A percentile compares a stretch with the other conserved stretches of the same genome.
Evolutionary conservation across 1,140 invertebrate genomes (phyloP).

Genomic region (Neodiprion lecontei): DNA sequence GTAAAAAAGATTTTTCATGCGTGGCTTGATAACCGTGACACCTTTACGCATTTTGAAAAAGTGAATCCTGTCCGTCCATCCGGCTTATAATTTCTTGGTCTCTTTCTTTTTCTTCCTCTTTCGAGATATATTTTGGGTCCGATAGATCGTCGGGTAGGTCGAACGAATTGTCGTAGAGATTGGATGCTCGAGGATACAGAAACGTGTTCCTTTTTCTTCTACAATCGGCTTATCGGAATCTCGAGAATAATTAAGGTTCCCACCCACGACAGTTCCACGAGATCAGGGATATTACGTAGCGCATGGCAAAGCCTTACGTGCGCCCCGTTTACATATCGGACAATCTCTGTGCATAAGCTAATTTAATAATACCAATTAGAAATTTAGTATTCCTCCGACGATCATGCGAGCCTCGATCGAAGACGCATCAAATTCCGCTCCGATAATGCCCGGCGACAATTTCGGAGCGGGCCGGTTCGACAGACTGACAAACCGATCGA

Average conservation of each 20-base stretch:
- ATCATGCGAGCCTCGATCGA: neutral
- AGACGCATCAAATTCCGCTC: neutral
- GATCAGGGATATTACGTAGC: neutral
- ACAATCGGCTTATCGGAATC: constrained; percentile 7
- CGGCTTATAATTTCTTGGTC: too few relatives aligned
- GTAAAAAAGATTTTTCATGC: too few relatives aligned
- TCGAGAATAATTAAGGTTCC: neutral
- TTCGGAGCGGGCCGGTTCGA: neutral
- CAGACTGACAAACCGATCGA: too few relatives aligned
- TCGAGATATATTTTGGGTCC: too few relatives aligned
- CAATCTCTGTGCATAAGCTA: neutral
- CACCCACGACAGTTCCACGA: neutral
- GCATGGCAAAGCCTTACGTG: too few relatives aligned
- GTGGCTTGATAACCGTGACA: too few relatives aligned
- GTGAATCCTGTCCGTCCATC: too few relatives aligned
- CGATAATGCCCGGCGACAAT: neutral
- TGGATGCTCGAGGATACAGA: neutral
- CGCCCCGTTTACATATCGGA: neutral
- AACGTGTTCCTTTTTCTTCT: neutral
- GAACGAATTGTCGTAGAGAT: neutral
- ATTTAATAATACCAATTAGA: neutral
- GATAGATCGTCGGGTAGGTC: too few relatives aligned
- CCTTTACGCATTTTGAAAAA: too few relatives aligned
- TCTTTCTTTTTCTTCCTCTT: too few relatives aligned
- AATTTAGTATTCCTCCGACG: neutral